These are phyloP conservation scores for Ooceraea biroi DNA, from an alignment of 1,140 invertebrate genomes.

Conservation along the genomic window DNA sequence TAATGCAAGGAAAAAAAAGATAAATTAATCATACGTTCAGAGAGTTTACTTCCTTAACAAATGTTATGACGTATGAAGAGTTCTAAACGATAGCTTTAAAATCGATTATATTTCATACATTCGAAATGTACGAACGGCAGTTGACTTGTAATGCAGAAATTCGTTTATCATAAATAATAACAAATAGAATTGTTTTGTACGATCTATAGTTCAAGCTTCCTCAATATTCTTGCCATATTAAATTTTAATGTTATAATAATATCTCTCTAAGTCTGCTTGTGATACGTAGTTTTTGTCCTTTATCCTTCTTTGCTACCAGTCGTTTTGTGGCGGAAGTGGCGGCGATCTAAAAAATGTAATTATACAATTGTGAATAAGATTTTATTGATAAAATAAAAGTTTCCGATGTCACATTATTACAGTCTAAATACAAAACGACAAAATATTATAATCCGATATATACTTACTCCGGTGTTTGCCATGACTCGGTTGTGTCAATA, in stretches of 20 bases:
- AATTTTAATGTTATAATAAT: slow-evolving; percentile 1
- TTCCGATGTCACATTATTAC: slow-evolving; percentile 17
- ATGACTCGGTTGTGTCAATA: slow-evolving; percentile 80
- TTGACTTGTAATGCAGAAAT: slow-evolving; percentile 2
- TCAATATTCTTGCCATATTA: slow-evolving; percentile 16
- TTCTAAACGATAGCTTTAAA: not conserved
- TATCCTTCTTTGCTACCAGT: slow-evolving; percentile 74
- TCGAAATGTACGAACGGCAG: not conserved
- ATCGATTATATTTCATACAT: not conserved
- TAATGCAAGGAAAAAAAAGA: not conserved
- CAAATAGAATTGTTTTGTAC: slow-evolving; percentile 33
- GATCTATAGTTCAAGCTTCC: slow-evolving; percentile 29
- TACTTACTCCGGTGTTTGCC: slow-evolving; percentile 81
- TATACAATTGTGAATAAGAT: not conserved
- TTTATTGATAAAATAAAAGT: slow-evolving; percentile 14
- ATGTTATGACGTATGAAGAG: slow-evolving; percentile 15
- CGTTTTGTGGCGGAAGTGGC: slow-evolving; percentile 69
- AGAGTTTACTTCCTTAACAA: slow-evolving; percentile 17
- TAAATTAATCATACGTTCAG: not conserved
- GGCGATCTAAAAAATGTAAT: slow-evolving; percentile 76
- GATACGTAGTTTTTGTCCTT: not conserved
- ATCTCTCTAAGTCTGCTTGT: not conserved
- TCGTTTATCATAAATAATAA: slow-evolving; percentile 4
- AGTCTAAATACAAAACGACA: slow-evolving; percentile 21
- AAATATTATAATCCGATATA: not conserved